Percentiles rank a stretch among this genome's conserved stretches.
These are phyloP conservation scores for Epinephelus fuscoguttatus DNA, from an alignment of 2,113 vertebrate species.

Conservation along the genomic window DNA sequence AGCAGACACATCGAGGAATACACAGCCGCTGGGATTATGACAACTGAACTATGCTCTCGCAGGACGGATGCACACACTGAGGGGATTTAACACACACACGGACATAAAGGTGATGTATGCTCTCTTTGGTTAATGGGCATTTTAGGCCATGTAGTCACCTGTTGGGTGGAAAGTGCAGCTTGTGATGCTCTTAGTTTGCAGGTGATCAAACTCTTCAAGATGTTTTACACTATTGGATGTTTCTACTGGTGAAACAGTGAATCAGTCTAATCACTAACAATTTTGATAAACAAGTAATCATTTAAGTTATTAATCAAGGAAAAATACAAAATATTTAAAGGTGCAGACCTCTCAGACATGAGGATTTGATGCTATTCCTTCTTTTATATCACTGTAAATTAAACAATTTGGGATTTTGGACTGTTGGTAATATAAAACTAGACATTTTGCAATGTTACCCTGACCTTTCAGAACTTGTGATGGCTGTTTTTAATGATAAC, in stretches of 20 bases:
- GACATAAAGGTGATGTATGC: slow-evolving; percentile 63
- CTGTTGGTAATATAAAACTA: background rate
- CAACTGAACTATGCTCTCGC: slow-evolving; percentile 16
- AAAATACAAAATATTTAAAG: background rate
- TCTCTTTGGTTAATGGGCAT: background rate
- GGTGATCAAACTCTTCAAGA: background rate
- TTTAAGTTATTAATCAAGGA: background rate
- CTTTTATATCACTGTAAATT: background rate
- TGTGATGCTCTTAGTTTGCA: slow-evolving; percentile 11
- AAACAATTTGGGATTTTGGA: background rate
- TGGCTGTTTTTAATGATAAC: background rate
- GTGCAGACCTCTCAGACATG: background rate
- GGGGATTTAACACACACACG: slow-evolving; percentile 35
- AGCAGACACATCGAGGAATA: slow-evolving; percentile 59
- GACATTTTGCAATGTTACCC: background rate
- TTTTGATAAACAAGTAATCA: background rate
- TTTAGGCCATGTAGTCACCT: background rate
- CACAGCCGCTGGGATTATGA: slow-evolving; percentile 70
- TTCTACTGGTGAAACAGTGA: background rate
- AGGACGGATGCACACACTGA: slow-evolving; percentile 23
- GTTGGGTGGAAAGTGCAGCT: background rate
- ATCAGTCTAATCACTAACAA: background rate
- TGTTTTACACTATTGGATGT: background rate
- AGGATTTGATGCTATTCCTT: background rate
- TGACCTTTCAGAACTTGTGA: background rate